phyloP scores from a whole-genome alignment of 2,888 invertebrate genomes.

The Drosophila subsilvestris region DNA sequence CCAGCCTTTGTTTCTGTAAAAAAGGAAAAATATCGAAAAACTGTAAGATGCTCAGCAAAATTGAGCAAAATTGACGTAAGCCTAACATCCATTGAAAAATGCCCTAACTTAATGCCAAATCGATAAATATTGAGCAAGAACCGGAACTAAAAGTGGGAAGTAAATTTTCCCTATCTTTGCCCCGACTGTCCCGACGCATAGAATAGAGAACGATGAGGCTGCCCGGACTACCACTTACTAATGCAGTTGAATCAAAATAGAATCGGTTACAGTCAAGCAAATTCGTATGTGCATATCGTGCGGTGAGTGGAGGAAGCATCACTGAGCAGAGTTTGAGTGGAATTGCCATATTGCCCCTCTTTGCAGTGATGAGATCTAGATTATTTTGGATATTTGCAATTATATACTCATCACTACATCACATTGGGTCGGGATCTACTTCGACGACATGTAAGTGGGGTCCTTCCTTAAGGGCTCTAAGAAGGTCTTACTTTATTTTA shows the following conservation, averaged over 20 bases:
- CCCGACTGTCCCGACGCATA: neutral
- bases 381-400: conserved; percentile 83
- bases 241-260: conserved; percentile 48
- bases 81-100: neutral
- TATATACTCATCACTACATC: conserved; percentile 81
- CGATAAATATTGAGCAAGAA: neutral
- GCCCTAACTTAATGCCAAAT: neutral
- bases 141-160: neutral
- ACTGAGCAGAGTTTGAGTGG: neutral
- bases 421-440: conserved; percentile 79
- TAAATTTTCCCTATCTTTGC: neutral
- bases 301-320: conserved; percentile 56
- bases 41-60: conserved; percentile 12
- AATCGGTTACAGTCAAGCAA: conserved; percentile 52
- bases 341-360: conserved; percentile 11
- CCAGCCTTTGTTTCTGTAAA: conserved; percentile 9
- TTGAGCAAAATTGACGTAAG: neutral
- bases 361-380: conserved; percentile 82
- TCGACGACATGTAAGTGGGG: conserved; percentile 80
- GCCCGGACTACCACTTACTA: conserved; percentile 26
- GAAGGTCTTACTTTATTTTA: neutral
- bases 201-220: conserved; percentile 6
- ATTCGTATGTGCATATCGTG: conserved; percentile 69
- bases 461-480: neutral
- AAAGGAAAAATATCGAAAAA: conserved; percentile 32